phyloP scores from a whole-genome alignment of 2,113 vertebrate genomes.

The Daubentonia madagascariensis region DNA sequence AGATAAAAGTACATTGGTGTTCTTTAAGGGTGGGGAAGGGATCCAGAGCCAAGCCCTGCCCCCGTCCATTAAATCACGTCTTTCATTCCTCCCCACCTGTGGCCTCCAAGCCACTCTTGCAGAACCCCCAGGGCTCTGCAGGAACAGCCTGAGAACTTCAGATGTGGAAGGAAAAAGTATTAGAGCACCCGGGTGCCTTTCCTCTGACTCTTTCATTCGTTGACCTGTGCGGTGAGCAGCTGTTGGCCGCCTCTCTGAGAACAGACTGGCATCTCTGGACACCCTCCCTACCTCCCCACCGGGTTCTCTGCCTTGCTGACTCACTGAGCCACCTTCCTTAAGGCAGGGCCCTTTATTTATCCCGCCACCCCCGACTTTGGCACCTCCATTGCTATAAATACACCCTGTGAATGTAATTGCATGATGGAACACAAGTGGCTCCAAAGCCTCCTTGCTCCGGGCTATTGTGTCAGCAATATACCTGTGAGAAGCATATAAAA shows the following conservation, averaged over 20 bases:
- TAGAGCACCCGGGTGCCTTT: neutral
- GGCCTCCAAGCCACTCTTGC: neutral
- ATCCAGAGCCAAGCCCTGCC: no score
- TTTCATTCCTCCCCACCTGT: no score
- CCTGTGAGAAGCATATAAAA: conserved; percentile 84
- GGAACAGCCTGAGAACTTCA: neutral
- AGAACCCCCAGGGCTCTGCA: neutral
- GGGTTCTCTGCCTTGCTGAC: neutral
- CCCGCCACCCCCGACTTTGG: conserved; percentile 51
- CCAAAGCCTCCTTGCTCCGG: conserved; percentile 80
- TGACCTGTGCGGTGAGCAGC: neutral
- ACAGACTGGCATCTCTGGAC: neutral
- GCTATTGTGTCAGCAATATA: conserved; percentile 83
- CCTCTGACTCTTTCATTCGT: no score
- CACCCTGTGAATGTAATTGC: conserved; percentile 79
- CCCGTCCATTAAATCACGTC: accelerated
- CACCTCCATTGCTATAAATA: conserved; percentile 81
- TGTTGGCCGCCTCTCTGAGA: neutral
- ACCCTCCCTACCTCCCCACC: accelerated
- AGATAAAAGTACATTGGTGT: neutral
- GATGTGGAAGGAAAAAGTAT: neutral
- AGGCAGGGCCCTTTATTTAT: neutral
- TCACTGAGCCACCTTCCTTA: neutral
- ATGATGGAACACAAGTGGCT: conserved; percentile 75
- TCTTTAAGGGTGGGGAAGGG: neutral